Evolutionary conservation across 2,113 vertebrate species (phyloP).

Genomic region (Dicrurus megarhynchus): DNA sequence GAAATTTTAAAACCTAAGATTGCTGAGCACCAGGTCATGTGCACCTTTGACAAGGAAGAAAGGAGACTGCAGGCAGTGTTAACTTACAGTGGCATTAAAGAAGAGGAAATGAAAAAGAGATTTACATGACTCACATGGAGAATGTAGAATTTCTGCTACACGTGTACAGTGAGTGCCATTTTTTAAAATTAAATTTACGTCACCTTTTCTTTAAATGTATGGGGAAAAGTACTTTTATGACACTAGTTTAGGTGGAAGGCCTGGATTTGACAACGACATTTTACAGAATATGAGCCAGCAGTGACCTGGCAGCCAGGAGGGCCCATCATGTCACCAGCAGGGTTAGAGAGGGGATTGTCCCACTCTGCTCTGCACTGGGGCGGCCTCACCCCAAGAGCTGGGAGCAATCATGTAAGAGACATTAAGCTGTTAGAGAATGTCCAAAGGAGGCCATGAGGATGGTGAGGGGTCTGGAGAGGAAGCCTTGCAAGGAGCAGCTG

Average conservation of each 20-base stretch:
- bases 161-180: not conserved
- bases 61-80: not conserved
- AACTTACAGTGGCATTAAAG: not conserved
- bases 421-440: not conserved
- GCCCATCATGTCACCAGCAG: fast-evolving
- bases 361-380: not conserved
- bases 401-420: not conserved
- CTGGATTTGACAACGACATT: not conserved
- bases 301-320: not conserved
- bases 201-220: not conserved
- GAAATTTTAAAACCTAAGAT: not conserved
- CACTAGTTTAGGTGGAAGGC: not conserved
- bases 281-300: not conserved
- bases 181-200: not conserved
- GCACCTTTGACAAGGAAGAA: not conserved
- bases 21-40: not conserved
- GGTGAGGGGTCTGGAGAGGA: not conserved
- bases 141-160: not conserved
- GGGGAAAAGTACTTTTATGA: not conserved
- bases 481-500: not conserved
- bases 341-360: not conserved
- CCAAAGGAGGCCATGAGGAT: not conserved
- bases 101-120: not conserved
- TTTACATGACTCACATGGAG: not conserved
- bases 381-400: not conserved